Evolutionary conservation across 2,797 vertebrate genomes (phyloP).

Genomic region (Petrocephalus sullivani): DNA sequence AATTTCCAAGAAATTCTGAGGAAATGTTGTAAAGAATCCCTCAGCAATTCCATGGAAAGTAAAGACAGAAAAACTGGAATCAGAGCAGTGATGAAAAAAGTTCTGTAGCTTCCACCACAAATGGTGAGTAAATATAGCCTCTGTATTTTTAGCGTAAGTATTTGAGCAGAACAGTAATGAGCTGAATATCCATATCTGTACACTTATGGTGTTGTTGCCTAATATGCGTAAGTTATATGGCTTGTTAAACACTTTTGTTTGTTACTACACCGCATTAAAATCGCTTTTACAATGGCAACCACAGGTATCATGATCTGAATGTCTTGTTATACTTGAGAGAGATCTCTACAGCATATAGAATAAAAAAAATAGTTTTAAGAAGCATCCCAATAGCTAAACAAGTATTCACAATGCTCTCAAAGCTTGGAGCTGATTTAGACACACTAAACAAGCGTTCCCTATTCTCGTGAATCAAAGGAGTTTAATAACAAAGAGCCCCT

Average conservation of each 20-base stretch:
- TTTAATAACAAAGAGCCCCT: slow-evolving; percentile 37
- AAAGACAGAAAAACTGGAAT: neutral
- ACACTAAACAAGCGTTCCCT: slow-evolving; percentile 39
- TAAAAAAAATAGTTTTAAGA: neutral
- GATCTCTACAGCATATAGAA: neutral
- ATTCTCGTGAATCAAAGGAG: slow-evolving; percentile 41
- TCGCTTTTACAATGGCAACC: neutral
- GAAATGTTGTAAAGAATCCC: neutral
- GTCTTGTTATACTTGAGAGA: neutral
- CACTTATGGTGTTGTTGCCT: neutral
- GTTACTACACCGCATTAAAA: neutral
- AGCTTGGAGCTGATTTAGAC: slow-evolving; percentile 26
- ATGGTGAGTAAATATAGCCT: too few species aligned
- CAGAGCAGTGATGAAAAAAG: neutral
- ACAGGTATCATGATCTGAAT: neutral
- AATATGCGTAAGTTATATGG: neutral
- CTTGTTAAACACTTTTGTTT: neutral
- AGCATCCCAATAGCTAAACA: neutral
- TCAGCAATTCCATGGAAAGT: neutral
- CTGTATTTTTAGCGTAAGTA: neutral
- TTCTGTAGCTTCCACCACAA: neutral
- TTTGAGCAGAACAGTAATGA: neutral
- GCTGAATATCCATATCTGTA: neutral
- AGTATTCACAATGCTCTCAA: slow-evolving; percentile 36
- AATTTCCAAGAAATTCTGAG: neutral